Evolutionary conservation across 1,140 invertebrate species (phyloP).

Genomic region (Pomacea maculata): DNA sequence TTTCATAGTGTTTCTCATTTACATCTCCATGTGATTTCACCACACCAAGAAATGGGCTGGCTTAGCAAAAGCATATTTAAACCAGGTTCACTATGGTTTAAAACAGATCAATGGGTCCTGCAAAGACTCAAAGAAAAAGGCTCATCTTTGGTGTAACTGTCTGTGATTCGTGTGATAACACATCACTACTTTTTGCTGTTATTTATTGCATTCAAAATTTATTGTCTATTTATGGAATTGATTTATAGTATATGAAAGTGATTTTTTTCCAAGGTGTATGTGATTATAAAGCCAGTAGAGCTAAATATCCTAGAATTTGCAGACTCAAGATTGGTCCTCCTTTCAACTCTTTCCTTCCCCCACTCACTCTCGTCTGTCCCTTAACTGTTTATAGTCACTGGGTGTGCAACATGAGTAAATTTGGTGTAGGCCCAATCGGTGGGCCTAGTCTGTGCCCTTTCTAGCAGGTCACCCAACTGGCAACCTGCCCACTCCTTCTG

Average conservation of each 20-base stretch:
- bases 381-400: background rate
- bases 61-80: constrained; percentile 77
- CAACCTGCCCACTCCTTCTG: background rate
- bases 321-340: background rate
- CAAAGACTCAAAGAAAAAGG: constrained; percentile 21
- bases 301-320: background rate
- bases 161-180: background rate
- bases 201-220: background rate
- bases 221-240: background rate
- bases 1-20: constrained; percentile 85
- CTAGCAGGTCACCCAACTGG: too few relatives aligned
- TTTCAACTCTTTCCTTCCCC: background rate
- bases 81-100: constrained; percentile 84
- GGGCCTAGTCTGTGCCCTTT: too few relatives aligned
- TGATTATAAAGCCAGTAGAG: background rate
- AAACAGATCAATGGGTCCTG: constrained; percentile 71
- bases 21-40: constrained; percentile 88
- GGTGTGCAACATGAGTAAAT: too few relatives aligned
- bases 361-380: background rate
- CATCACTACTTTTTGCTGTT: background rate
- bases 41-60: constrained; percentile 79
- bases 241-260: background rate
- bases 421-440: too few relatives aligned
- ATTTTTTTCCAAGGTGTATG: background rate
- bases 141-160: background rate